phyloP scores from a whole-genome alignment of 2,888 invertebrate species.

The Trypoxylon attenuatum region DNA sequence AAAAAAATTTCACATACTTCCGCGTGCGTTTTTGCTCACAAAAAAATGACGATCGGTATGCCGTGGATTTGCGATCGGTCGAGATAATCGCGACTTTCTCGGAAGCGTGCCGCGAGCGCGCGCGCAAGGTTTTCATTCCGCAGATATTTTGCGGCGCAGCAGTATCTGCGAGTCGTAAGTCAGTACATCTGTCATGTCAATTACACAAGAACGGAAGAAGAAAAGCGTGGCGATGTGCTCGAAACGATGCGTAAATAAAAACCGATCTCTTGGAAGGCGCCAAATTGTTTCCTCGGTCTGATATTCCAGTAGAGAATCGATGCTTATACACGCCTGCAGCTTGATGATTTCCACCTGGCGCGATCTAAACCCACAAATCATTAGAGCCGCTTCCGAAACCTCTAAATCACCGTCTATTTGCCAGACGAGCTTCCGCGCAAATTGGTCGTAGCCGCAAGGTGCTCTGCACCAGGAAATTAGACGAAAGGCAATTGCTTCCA shows the following conservation, averaged over 20 bases:
- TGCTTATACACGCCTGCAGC: slow-evolving; percentile 1
- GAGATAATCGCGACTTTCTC: slow-evolving; percentile 15
- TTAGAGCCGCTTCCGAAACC: too few species aligned
- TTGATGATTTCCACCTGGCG: slow-evolving; percentile 14
- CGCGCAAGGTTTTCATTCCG: slow-evolving; percentile 14
- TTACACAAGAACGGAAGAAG: not conserved
- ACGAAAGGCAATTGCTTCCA: too few species aligned
- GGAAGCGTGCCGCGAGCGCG: slow-evolving; percentile 12
- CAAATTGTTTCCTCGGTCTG: slow-evolving; percentile 14
- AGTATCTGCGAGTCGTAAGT: not conserved
- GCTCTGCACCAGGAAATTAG: too few species aligned
- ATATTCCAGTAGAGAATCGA: slow-evolving; percentile 8
- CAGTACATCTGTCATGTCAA: slow-evolving; percentile 9
- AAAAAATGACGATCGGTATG: too few species aligned
- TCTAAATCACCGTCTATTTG: too few species aligned
- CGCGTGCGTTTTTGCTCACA: too few species aligned
- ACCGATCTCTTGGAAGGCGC: not conserved
- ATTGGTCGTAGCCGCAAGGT: too few species aligned
- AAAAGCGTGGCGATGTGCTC: not conserved
- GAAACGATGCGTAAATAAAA: not conserved
- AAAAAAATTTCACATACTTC: too few species aligned
- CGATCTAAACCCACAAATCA: too few species aligned
- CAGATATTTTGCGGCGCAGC: not conserved
- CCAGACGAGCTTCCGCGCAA: too few species aligned
- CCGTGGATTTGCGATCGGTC: too few species aligned